Evolutionary conservation across 2,797 vertebrate genomes (phyloP).

Genomic region (Leptatherina wallacei): DNA sequence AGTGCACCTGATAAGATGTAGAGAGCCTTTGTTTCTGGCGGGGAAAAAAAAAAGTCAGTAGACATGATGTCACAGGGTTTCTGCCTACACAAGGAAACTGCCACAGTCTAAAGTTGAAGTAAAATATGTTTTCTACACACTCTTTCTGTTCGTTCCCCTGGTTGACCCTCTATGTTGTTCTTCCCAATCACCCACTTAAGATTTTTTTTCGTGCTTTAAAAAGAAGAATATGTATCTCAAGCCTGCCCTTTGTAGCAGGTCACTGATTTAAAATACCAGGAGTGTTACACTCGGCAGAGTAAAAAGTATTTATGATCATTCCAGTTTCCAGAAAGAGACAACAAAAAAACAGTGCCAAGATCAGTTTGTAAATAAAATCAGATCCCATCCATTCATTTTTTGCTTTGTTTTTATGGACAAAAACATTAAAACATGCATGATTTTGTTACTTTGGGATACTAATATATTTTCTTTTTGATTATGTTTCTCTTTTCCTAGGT

Average conservation of each 20-base stretch:
- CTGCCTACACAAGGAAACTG: constrained; percentile 76
- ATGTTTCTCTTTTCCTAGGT: constrained; percentile 71
- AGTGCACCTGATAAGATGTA: constrained; percentile 50
- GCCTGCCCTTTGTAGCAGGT: constrained; percentile 70
- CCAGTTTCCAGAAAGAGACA: constrained; percentile 78
- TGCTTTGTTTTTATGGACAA: constrained; percentile 74
- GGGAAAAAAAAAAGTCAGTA: constrained; percentile 36
- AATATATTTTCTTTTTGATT: constrained; percentile 82
- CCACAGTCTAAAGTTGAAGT: constrained; percentile 72
- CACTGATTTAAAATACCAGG: constrained; percentile 60
- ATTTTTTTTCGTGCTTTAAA: constrained; percentile 66
- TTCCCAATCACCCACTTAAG: too few relatives aligned
- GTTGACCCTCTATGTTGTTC: constrained; percentile 55
- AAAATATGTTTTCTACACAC: constrained; percentile 73
- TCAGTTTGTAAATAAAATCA: constrained; percentile 82
- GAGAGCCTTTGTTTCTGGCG: constrained; percentile 43
- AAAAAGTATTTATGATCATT: constrained; percentile 79
- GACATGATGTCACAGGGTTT: constrained; percentile 74
- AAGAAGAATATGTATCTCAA: constrained; percentile 62
- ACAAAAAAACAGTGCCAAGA: constrained; percentile 83
- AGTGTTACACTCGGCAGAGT: constrained; percentile 70
- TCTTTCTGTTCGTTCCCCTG: constrained; percentile 61
- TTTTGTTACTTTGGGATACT: constrained; percentile 87
- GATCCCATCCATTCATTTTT: constrained; percentile 63
- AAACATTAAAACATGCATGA: constrained; percentile 84